Conservation (phyloP, 2,888 invertebrate genomes). For the Notodonta ziczac region DNA sequence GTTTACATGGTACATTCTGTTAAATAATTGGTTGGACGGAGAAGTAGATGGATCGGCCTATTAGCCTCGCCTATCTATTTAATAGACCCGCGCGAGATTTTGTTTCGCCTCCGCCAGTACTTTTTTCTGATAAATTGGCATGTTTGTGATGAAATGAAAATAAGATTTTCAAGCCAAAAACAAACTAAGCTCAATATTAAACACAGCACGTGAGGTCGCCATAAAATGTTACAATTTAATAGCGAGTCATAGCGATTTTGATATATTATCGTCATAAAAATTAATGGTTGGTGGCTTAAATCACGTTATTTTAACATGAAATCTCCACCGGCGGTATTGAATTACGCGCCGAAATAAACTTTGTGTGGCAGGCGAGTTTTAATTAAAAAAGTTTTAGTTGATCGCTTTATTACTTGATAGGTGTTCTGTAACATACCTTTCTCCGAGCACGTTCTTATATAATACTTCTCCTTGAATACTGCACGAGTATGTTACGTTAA, state of each 20-base stretch:
- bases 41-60: no score
- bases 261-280: slow-evolving; percentile 18
- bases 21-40: no score
- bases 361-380: slow-evolving; percentile 26
- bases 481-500: no score
- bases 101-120: no score
- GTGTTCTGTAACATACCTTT: slow-evolving; percentile 29
- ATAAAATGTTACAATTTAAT: background rate
- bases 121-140: no score
- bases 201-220: background rate
- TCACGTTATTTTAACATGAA: slow-evolving; percentile 22
- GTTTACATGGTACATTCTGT: no score
- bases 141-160: no score
- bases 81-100: no score
- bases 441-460: slow-evolving; percentile 16
- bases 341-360: slow-evolving; percentile 33
- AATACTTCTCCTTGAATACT: background rate
- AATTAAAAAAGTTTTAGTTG: slow-evolving; percentile 41
- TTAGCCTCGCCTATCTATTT: no score
- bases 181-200: background rate
- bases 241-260: slow-evolving; percentile 11
- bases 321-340: slow-evolving; percentile 22
- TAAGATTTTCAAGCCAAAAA: background rate
- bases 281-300: slow-evolving; percentile 12
- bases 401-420: slow-evolving; percentile 34